phyloP scores from a whole-genome alignment of 2,113 vertebrate genomes.

The Atlantisia rogersi region DNA sequence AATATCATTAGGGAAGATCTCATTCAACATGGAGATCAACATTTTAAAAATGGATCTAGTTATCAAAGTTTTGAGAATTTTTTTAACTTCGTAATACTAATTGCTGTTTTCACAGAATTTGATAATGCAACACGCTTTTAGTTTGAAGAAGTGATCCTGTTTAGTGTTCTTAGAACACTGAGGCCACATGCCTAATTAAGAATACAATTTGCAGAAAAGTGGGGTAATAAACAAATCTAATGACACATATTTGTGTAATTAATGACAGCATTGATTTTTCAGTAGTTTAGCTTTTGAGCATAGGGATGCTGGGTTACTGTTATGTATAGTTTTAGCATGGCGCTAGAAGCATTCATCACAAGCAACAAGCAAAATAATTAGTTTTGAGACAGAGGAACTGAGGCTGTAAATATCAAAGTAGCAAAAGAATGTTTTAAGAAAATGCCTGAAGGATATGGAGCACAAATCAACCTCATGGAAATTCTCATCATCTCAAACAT shows the following conservation, averaged over 20 bases:
- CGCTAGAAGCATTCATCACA: background rate
- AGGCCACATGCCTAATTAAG: background rate
- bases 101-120: background rate
- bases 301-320: background rate
- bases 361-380: conserved; percentile 48
- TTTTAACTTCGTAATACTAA: background rate
- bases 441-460: background rate
- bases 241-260: conserved; percentile 14
- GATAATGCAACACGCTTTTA: background rate
- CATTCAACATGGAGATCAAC: background rate
- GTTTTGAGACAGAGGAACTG: conserved; percentile 1
- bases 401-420: conserved; percentile 20
- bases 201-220: background rate
- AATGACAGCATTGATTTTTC: conserved; percentile 33
- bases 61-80: background rate
- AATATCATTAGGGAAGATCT: background rate
- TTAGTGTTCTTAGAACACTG: background rate
- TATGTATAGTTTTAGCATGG: background rate
- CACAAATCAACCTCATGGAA: background rate
- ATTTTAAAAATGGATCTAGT: background rate
- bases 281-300: background rate
- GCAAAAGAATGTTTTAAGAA: background rate
- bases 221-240: background rate
- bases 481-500: background rate
- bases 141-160: background rate